Evolutionary conservation across 2,888 invertebrate species (phyloP), one percentile per base, ranked within the genome.

Genomic region (Crocallis elinguaria): DNA sequence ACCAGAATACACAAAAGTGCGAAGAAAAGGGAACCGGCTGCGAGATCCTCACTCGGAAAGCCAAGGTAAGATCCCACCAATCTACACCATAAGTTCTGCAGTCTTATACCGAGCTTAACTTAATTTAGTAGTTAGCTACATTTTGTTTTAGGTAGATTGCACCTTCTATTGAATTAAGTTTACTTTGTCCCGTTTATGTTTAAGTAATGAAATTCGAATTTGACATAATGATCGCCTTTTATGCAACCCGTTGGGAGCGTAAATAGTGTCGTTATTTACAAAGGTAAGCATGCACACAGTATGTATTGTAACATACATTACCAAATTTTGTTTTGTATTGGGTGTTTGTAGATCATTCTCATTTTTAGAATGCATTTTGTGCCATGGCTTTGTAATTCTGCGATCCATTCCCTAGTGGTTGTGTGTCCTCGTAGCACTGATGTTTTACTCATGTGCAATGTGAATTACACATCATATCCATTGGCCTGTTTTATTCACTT

Each of bases 11-110:
- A 96, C 95, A 3, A 96, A 96, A 92, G 96, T 96, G 13, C 91
- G 95, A 76, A 94, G 96, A 94, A 96, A 96, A 95, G 95, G 95
- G 63, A 94, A 94, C 62, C 92, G 95, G 72, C 92, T 96, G 49
- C 92, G 96, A 52, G 96, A 96, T 83, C 95, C 96, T 9, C 96
- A 96, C 86, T 96, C 96, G 1, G 96, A 96, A 81, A 96, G 96
- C 79, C 96, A 96, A 95, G 96, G 96, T 95, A 93, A 57, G 49
- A 49, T 44, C 42, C 11, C 41, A n/a, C 41, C 52, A 33, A 51
- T 38, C 35, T 9, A n/a, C n/a, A 9, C 25, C 29, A 43, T 50
- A 57, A 33, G 54, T 50, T 57, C 63, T 55, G 60, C 58, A 49
- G 25, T 29, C n/a, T n/a, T n/a, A 67, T 52, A 63, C 64, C 68